A percentile compares a stretch with the other conserved stretches of the same genome.
These are phyloP conservation scores for Myodes glareolus DNA, from an alignment of 2,113 vertebrate species.

Conservation along the genomic window DNA sequence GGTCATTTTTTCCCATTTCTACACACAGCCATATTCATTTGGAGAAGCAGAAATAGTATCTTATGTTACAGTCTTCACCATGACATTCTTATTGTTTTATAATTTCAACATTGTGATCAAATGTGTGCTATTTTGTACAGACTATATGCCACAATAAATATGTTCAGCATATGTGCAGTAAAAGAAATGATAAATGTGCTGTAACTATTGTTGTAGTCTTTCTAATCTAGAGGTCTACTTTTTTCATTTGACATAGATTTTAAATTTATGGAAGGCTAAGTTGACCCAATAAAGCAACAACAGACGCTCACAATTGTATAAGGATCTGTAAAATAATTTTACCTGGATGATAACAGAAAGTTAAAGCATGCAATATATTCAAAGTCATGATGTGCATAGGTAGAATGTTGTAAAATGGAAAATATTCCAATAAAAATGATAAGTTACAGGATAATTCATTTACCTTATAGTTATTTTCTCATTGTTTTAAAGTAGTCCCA, in stretches of 20 bases:
- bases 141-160: too few species aligned
- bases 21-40: background rate
- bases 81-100: background rate
- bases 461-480: background rate
- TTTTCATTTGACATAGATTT: background rate
- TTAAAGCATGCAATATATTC: background rate
- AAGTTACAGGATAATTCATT: background rate
- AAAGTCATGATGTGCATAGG: background rate
- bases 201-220: background rate
- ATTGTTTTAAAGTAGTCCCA: background rate
- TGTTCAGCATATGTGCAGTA: background rate
- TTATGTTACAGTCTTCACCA: background rate
- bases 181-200: too few species aligned
- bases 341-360: background rate
- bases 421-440: background rate
- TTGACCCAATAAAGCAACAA: too few species aligned
- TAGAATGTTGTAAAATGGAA: background rate
- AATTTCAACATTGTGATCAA: background rate
- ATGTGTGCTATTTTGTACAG: background rate
- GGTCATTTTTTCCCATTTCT: background rate
- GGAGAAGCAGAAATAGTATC: accelerated
- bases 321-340: background rate
- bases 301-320: background rate
- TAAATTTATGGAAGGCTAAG: background rate
- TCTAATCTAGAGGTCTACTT: background rate